Evolutionary conservation across 1,140 invertebrate genomes (phyloP), one percentile per base, ranked within the genome.

Genomic region (Lordiphosa mommai): DNA sequence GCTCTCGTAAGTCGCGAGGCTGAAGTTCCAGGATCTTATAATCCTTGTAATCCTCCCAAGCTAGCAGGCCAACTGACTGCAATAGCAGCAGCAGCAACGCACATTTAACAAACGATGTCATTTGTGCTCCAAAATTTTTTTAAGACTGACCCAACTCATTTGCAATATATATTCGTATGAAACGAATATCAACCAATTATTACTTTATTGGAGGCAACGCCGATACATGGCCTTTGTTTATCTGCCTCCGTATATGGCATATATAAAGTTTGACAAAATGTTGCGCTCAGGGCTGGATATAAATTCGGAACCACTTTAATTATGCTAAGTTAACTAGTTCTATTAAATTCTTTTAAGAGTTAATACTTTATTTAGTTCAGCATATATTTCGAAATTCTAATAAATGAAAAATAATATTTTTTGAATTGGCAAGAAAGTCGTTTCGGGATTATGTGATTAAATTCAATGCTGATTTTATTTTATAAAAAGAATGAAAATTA

Each of bases 11-110:
- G 32, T 38, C 33, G 0, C 16, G 16, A 0, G 40, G 27, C 12
- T 52, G 47, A 36, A 84, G 33, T 30, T 84, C 61, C n/a, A 51
- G 65, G n/a, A 84, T 44, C 32, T 63, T 69, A 16, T 63, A 84
- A 38, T 82, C 71, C 66, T 80, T 82, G 58, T 82, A 80, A 38
- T 80, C 66, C 72, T 82, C 61, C 61, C 77, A 68, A 16, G 76
- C 76, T 1, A 43, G 36, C 5, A 77, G 13, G 1, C 14, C 23
- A 14, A 17, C 3, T 3, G 36, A 23, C 33, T 61, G 76, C 41
- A 65, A 5, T 3, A 74, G 5, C n/a, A 80, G 8, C 5, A 71
- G 32, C 8, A 68, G 2, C 3, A 63, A 4, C 9, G 23, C 17
- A 7, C 10, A 6, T n/a, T 4, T n/a, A n/a, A 41, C 8, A n/a